These are phyloP conservation scores for Pempheris klunzingeri DNA, from an alignment of 2,797 vertebrate genomes.

Conservation along the genomic window DNA sequence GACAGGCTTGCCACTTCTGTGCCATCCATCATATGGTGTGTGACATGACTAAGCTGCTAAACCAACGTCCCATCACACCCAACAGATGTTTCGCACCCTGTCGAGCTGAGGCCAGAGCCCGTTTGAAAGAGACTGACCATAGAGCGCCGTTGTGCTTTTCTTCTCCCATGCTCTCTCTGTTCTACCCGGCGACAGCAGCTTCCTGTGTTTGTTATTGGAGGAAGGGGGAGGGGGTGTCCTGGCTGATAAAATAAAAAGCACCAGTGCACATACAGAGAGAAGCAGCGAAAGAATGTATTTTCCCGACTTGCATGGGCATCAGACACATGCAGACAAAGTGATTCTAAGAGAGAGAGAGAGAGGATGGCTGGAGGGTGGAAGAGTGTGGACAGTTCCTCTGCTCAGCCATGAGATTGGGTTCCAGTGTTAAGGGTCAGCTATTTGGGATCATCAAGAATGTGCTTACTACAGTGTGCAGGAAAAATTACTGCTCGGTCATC, in stretches of 20 bases:
- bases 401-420: slow-evolving; percentile 22
- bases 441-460: slow-evolving; percentile 54
- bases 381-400: not conserved
- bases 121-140: slow-evolving; percentile 38
- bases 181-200: slow-evolving; percentile 71
- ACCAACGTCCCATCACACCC: slow-evolving; percentile 41
- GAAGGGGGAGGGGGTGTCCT: slow-evolving; percentile 31
- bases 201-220: slow-evolving; percentile 86
- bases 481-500: slow-evolving; percentile 9
- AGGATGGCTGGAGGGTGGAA: not conserved
- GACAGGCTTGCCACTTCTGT: slow-evolving; percentile 46
- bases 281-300: slow-evolving; percentile 37
- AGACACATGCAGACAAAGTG: slow-evolving; percentile 1
- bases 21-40: slow-evolving; percentile 34
- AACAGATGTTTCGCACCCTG: slow-evolving; percentile 66
- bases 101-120: slow-evolving; percentile 30
- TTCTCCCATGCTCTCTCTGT: slow-evolving; percentile 56
- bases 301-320: slow-evolving; percentile 10
- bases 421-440: slow-evolving; percentile 48
- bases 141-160: slow-evolving; percentile 37
- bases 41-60: slow-evolving; percentile 52
- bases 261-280: slow-evolving; percentile 31
- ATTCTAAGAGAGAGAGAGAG: too few species aligned
- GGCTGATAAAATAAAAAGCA: slow-evolving; percentile 69
- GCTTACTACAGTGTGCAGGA: slow-evolving; percentile 20